These are phyloP conservation scores for Eupeodes corollae DNA, from an alignment of 1,140 invertebrate species.

Conservation along the genomic window DNA sequence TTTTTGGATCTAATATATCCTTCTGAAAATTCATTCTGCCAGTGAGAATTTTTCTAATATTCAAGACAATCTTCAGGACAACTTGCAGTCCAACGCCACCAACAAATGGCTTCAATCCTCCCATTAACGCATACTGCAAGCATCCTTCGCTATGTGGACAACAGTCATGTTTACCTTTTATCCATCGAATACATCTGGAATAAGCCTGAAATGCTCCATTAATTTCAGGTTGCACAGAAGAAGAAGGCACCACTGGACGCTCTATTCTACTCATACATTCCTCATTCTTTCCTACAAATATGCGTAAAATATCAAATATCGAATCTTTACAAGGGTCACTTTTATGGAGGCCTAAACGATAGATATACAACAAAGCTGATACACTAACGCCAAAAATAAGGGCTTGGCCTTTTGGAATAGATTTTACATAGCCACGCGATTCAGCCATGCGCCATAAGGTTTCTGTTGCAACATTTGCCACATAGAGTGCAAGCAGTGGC, in stretches of 20 bases:
- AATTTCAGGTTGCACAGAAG: constrained; percentile 1
- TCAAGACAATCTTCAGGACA: constrained; percentile 39
- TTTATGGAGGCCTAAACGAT: constrained; percentile 40
- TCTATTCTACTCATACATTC: constrained; percentile 31
- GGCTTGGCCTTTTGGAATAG: constrained; percentile 53
- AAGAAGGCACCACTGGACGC: background rate
- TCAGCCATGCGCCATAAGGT: constrained; percentile 63
- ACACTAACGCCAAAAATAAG: constrained; percentile 51
- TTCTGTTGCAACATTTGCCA: constrained; percentile 72
- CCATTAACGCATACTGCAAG: constrained; percentile 43
- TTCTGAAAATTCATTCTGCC: constrained; percentile 41
- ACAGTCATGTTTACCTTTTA: constrained; percentile 37
- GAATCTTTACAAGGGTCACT: constrained; percentile 38
- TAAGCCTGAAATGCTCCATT: constrained; percentile 24
- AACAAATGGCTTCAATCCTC: constrained; percentile 45
- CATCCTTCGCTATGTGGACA: constrained; percentile 53
- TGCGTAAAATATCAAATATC: constrained; percentile 53
- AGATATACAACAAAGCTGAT: constrained; percentile 48
- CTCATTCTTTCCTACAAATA: constrained; percentile 53
- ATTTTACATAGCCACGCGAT: constrained; percentile 47
- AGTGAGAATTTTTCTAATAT: constrained; percentile 38
- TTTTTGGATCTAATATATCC: constrained; percentile 43
- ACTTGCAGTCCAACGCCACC: constrained; percentile 49
- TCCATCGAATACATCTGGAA: constrained; percentile 17
- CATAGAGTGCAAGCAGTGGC: constrained; percentile 60